A percentile compares a stretch with the other conserved stretches of the same genome.
Evolutionary conservation across 1,140 invertebrate genomes (phyloP).

Genomic region (Microplitis mediator): DNA sequence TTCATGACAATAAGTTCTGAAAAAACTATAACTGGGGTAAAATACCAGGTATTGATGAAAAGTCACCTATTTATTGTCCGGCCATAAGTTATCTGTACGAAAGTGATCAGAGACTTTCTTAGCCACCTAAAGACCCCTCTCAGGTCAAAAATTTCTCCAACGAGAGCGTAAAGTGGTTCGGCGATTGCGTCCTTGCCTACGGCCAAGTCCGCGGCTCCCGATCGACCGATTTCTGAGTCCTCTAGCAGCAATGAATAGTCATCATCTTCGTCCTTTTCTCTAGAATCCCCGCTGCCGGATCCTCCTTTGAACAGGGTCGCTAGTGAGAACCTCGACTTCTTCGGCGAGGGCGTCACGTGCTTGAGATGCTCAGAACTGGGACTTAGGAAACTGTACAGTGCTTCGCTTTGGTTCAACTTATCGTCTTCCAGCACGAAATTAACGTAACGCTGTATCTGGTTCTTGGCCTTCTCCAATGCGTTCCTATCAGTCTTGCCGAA

Average conservation of each 20-base stretch:
- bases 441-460: conserved; percentile 83
- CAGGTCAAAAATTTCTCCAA: conserved; percentile 90
- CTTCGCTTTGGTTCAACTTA: conserved; percentile 84
- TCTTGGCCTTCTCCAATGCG: conserved; percentile 80
- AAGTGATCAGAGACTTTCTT: conserved; percentile 84
- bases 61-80: conserved; percentile 82
- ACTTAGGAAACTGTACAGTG: conserved; percentile 86
- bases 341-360: conserved; percentile 74
- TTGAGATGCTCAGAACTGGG: conserved; percentile 88
- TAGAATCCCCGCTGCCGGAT: conserved; percentile 52
- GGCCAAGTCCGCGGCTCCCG: conserved; percentile 61
- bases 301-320: conserved; percentile 84
- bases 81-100: conserved; percentile 91
- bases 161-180: conserved; percentile 82
- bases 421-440: conserved; percentile 87
- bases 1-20: neutral
- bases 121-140: conserved; percentile 86
- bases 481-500: conserved; percentile 79
- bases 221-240: conserved; percentile 60
- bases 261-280: conserved; percentile 70
- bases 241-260: conserved; percentile 72
- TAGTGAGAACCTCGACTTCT: conserved; percentile 84
- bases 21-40: conserved; percentile 8
- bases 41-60: neutral
- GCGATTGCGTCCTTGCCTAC: conserved; percentile 79